These are phyloP conservation scores for Cygnus olor DNA, from an alignment of 2,797 vertebrate genomes.

Conservation along the genomic window DNA sequence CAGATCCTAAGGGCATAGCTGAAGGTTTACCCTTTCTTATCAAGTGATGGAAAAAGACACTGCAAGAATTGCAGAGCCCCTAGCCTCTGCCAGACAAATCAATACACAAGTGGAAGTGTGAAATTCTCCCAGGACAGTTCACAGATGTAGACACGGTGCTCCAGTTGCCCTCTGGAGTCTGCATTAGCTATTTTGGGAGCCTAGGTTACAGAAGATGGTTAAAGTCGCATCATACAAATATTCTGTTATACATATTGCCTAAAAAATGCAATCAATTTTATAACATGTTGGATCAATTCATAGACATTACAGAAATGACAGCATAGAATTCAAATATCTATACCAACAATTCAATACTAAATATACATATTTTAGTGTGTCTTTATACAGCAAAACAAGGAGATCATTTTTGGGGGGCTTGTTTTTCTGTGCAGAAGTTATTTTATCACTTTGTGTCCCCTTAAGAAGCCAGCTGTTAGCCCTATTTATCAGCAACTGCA, in stretches of 20 bases:
- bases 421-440: not conserved
- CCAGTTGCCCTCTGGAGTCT: not conserved
- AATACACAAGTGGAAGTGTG: not conserved
- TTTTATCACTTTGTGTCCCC: not conserved
- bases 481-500: not conserved
- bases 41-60: not conserved
- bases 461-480: not conserved
- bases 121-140: not conserved
- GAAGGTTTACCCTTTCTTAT: not conserved
- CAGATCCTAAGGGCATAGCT: not conserved
- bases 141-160: not conserved
- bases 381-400: not conserved
- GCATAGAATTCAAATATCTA: not conserved
- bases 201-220: not conserved
- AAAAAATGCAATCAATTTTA: not conserved
- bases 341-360: not conserved
- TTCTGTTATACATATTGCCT: not conserved
- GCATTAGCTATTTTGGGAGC: not conserved
- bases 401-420: not conserved
- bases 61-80: not conserved
- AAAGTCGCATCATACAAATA: not conserved
- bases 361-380: not conserved
- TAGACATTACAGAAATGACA: not conserved
- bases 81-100: not conserved
- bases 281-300: not conserved